These are phyloP conservation scores for Vireo altiloquus DNA, from an alignment of 2,113 vertebrate genomes.

Conservation along the genomic window DNA sequence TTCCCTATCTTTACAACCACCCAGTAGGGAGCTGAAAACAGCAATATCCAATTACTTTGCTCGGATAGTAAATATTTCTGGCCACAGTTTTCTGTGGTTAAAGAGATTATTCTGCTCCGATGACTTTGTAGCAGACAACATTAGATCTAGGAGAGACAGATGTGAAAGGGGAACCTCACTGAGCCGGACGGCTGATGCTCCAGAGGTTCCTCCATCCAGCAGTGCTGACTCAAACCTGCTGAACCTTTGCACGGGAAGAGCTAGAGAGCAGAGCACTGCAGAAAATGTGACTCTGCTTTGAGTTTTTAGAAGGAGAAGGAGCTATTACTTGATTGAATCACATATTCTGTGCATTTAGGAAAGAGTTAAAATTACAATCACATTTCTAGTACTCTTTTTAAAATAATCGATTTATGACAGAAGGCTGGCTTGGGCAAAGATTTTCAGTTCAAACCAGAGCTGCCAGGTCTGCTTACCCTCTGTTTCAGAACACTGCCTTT, in stretches of 20 bases:
- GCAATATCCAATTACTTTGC: not conserved
- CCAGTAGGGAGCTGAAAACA: not conserved
- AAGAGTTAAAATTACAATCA: not conserved
- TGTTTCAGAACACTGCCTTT: not conserved
- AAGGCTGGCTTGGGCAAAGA: not conserved
- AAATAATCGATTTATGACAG: not conserved
- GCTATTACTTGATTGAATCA: not conserved
- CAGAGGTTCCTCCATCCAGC: not conserved
- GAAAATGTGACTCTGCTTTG: not conserved
- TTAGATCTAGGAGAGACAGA: not conserved
- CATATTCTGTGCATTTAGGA: not conserved
- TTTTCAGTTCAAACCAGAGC: not conserved
- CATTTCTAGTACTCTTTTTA: not conserved
- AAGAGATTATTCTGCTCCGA: not conserved
- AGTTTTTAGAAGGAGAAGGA: not conserved
- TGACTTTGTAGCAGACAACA: not conserved
- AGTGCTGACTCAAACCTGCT: not conserved
- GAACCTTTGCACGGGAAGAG: not conserved
- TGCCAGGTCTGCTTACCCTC: not conserved
- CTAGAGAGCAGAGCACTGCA: not conserved
- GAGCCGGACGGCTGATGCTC: not conserved
- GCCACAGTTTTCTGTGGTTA: not conserved
- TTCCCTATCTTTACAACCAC: not conserved
- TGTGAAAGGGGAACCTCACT: not conserved
- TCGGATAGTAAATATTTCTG: not conserved